A percentile compares a stretch with the other conserved stretches of the same genome.
Conservation (phyloP, 2,888 invertebrate genomes). For the Philereme transversata region DNA sequence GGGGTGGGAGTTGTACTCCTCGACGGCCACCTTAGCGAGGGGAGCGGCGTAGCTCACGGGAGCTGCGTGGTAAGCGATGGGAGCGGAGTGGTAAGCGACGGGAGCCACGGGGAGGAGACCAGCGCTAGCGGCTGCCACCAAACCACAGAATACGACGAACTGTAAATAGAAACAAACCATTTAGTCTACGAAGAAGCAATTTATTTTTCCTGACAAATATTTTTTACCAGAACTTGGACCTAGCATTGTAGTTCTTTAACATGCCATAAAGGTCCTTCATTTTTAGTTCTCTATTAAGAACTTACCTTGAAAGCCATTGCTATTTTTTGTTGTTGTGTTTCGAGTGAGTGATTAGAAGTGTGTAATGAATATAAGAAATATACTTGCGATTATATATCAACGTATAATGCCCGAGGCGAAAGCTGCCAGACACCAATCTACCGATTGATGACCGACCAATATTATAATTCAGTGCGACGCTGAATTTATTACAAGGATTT, state of each 20-base stretch:
- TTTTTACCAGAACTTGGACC: no score
- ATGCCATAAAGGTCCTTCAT: no score
- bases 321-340: constrained; percentile 26
- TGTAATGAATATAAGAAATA: constrained; percentile 27
- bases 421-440: constrained; percentile 8
- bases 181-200: not conserved
- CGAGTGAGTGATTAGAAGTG: constrained; percentile 25
- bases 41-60: constrained; percentile 46
- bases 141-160: constrained; percentile 43
- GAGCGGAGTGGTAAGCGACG: constrained; percentile 52
- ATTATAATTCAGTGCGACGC: not conserved
- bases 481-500: constrained; percentile 4
- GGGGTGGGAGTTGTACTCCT: constrained; percentile 60
- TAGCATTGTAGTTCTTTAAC: no score
- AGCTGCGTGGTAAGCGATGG: constrained; percentile 46
- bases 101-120: constrained; percentile 48
- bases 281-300: not conserved
- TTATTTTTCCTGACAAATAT: not conserved
- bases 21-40: constrained; percentile 50
- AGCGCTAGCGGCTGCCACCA: constrained; percentile 43
- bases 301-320: constrained; percentile 41
- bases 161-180: constrained; percentile 23
- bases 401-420: constrained; percentile 32
- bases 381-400: constrained; percentile 33
- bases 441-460: constrained; percentile 18